Base-by-base conservation (phyloP, 2,113 vertebrate genomes). In the Calcarius ornatus region DNA sequence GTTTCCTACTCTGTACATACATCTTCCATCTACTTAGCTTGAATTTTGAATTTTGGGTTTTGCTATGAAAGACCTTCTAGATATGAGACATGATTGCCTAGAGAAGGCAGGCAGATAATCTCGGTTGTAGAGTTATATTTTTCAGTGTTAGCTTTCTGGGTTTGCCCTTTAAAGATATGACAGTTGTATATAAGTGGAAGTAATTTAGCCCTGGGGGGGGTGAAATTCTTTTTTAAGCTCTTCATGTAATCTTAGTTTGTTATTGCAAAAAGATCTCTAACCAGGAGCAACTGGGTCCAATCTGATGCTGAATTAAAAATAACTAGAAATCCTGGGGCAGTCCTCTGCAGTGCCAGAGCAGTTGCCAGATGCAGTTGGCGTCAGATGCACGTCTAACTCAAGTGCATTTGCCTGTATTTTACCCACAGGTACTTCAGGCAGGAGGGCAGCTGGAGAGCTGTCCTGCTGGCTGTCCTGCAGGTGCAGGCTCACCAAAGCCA, bases 171-270 rank as follows among this genome's bases (percentile, higher is more conserved):
- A 91, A 93, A 96, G 82, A 95, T 69, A 94, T 90, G 95, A 96
- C 96, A 97, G 95, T 92, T 96, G 96, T 96, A 91, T 79, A 53
- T 66, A 96, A 96, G 90, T 97, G 96, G 96, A 97, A 97, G 90
- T 97, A 97, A 97, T 97, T 88, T 61, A 88, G 81, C 90, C 96
- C 95, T 78, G 45, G 43, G 94, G 94, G 94, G 92, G 88, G 65
- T 80, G 86, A 82, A 95, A 96, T 95, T 97, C 95, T 97, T 97
- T 97, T 97, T 97, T 94, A 96, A 97, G 96, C 86, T 90, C 66
- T 93, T 96, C 83, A 72, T 94, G 82, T 95, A 96, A 95, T 95
- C 95, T 95, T 94, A 90, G 92, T 82, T 97, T 86, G 94, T 95
- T 97, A 94, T 82, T 97, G 95, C 93, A 95, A 92, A 90, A 95